Evolutionary conservation across 92 coral and sea anemone species (phyloP).

Genomic region (Plumapathes pennacea): DNA sequence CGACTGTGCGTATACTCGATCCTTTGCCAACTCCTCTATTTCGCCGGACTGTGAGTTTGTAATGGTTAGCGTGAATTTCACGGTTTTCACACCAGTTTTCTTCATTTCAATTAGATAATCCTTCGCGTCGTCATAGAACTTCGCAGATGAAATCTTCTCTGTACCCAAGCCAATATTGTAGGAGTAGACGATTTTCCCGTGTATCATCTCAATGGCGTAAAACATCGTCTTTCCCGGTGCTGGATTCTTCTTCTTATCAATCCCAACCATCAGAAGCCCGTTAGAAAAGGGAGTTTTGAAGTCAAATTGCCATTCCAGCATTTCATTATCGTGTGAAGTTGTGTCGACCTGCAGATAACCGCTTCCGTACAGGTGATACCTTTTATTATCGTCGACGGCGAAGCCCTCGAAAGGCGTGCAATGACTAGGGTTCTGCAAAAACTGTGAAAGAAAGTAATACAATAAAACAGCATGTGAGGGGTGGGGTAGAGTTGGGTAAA

Average conservation of each 20-base stretch:
- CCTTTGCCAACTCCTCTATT: constrained; percentile 23
- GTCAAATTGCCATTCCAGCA: constrained; percentile 5
- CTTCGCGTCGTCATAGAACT: constrained; percentile 21
- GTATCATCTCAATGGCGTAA: constrained; percentile 32
- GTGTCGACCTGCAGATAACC: too few relatives aligned
- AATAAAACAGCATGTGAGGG: too few relatives aligned
- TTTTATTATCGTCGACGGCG: too few relatives aligned
- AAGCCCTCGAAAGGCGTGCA: too few relatives aligned
- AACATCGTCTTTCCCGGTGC: constrained; percentile 13
- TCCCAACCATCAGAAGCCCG: constrained; percentile 48
- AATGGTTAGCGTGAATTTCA: constrained; percentile 1
- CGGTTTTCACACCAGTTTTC: neutral
- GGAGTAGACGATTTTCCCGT: constrained; percentile 22
- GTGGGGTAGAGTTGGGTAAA: too few relatives aligned
- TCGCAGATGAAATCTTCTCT: constrained; percentile 7
- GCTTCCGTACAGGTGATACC: too few relatives aligned
- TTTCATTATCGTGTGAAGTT: neutral
- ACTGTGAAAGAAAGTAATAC: too few relatives aligned
- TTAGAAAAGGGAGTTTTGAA: constrained; percentile 45
- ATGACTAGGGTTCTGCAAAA: too few relatives aligned
- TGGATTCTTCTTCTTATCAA: constrained; percentile 12
- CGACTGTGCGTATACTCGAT: too few relatives aligned
- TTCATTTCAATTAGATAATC: constrained; percentile 4
- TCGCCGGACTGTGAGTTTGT: neutral
- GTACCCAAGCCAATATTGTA: constrained; percentile 48